phyloP scores from a whole-genome alignment of 2,797 vertebrate species.

The Neoniphon sammara region DNA sequence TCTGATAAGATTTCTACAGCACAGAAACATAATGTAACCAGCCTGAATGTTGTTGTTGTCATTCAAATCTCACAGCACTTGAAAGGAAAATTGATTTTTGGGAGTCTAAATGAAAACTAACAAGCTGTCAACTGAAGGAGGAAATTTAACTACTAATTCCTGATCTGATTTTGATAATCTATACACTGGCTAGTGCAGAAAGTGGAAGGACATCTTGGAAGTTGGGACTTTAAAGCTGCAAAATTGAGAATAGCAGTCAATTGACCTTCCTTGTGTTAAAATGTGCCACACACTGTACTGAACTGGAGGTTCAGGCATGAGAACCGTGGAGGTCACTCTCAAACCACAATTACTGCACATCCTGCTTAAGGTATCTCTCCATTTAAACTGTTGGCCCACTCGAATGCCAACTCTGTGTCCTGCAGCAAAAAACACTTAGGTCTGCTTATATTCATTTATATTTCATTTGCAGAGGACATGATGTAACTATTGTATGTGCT shows the following conservation, averaged over 20 bases:
- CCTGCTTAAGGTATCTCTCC: conserved; percentile 40
- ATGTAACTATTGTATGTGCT: conserved; percentile 28
- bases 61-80: neutral
- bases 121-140: neutral
- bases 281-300: conserved; percentile 1
- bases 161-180: conserved; percentile 7
- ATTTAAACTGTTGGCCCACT: conserved; percentile 55
- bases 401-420: conserved; percentile 50
- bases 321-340: conserved; percentile 33
- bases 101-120: neutral
- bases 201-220: neutral
- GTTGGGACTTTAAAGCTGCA: conserved; percentile 16
- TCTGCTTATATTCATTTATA: conserved; percentile 18
- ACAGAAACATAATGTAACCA: neutral
- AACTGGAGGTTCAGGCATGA: conserved; percentile 22
- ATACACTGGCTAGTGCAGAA: neutral
- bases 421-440: conserved; percentile 11
- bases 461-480: conserved; percentile 29
- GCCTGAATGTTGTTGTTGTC: neutral
- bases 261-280: conserved; percentile 1
- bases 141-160: neutral
- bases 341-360: conserved; percentile 47
- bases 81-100: neutral
- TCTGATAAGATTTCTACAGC: neutral
- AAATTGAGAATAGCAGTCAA: neutral